Evolutionary conservation across 2,113 vertebrate genomes (phyloP).

Genomic region (Brachypteracias leptosomus): DNA sequence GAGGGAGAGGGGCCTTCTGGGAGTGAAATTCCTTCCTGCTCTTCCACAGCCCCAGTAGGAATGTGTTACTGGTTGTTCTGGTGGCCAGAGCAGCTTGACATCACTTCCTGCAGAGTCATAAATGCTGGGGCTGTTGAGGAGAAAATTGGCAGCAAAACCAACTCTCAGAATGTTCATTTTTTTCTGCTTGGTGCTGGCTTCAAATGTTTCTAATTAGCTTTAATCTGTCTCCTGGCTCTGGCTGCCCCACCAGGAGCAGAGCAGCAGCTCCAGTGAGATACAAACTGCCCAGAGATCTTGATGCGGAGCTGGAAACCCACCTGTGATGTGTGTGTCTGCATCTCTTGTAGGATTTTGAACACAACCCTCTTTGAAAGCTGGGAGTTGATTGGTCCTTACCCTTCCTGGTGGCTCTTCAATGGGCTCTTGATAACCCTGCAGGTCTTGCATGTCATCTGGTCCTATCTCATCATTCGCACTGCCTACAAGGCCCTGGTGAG

Average conservation of each 20-base stretch:
- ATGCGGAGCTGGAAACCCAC: neutral
- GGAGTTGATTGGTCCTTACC: constrained; percentile 89
- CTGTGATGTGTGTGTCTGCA: neutral
- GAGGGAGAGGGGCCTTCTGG: neutral
- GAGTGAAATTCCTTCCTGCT: neutral
- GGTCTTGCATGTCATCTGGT: constrained; percentile 92
- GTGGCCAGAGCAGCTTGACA: neutral
- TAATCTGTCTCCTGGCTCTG: neutral
- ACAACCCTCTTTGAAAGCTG: constrained; percentile 96
- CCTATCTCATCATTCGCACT: constrained; percentile 89
- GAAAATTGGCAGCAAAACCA: constrained; percentile 7
- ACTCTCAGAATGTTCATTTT: neutral
- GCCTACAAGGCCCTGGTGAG: constrained; percentile 87
- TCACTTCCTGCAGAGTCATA: constrained; percentile 8
- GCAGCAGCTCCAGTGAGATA: constrained; percentile 17
- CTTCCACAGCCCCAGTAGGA: neutral
- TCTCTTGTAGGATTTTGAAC: constrained; percentile 87
- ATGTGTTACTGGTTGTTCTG: neutral
- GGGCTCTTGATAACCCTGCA: constrained; percentile 86
- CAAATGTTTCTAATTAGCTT: neutral
- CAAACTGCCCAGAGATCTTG: neutral
- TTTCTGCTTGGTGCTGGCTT: neutral
- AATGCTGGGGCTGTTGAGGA: neutral
- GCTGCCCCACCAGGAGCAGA: neutral
- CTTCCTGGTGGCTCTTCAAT: constrained; percentile 97